Conservation (phyloP, 2,797 vertebrate species). For the Tangara arthus region DNA sequence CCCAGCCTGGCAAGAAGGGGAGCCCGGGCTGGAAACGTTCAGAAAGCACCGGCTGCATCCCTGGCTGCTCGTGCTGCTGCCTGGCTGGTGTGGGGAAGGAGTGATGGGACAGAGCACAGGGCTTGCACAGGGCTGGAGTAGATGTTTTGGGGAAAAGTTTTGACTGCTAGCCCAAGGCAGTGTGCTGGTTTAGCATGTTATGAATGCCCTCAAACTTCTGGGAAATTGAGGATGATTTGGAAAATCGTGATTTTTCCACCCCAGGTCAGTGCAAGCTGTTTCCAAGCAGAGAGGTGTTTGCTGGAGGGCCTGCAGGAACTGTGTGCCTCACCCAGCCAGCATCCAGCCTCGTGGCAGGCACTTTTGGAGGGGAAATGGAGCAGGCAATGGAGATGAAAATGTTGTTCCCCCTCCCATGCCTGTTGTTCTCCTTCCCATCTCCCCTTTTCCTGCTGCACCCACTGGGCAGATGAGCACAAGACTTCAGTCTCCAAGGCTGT, state of each 20-base stretch:
- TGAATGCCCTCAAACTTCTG: neutral
- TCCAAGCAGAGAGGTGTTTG: neutral
- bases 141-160: neutral
- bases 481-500: neutral
- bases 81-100: rapidly evolving
- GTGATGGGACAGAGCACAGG: neutral
- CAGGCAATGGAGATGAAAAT: neutral
- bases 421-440: neutral
- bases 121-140: neutral
- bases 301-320: neutral
- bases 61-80: neutral
- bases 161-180: neutral
- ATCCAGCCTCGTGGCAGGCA: neutral
- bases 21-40: neutral
- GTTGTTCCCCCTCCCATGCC: neutral
- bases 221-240: neutral
- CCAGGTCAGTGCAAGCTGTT: neutral
- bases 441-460: neutral
- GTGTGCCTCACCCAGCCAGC: rapidly evolving
- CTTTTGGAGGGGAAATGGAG: neutral
- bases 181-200: neutral
- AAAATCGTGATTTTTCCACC: neutral
- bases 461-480: neutral
- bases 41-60: neutral
- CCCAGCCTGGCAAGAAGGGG: constrained; percentile 8